Conservation (phyloP, 2,113 vertebrate species). For the Setophaga kirtlandii region DNA sequence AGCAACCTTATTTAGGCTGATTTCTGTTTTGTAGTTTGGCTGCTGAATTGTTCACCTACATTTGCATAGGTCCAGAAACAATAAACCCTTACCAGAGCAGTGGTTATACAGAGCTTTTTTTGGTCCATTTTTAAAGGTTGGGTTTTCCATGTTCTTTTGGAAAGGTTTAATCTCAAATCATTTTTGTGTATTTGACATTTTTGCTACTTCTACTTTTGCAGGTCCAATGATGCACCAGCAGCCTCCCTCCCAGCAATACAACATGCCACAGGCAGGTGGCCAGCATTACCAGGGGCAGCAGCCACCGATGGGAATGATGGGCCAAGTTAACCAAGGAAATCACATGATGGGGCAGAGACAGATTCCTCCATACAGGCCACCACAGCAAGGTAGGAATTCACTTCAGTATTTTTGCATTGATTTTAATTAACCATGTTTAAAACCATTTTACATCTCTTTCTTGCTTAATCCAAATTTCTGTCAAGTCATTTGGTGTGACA, state of each 20-base stretch:
- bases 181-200: not conserved
- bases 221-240: slow-evolving; percentile 99
- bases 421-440: not conserved
- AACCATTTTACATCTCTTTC: not conserved
- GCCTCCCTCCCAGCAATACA: slow-evolving; percentile 94
- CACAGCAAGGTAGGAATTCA: slow-evolving; percentile 90
- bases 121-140: not conserved
- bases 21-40: not conserved
- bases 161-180: not conserved
- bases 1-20: not conserved
- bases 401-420: not conserved
- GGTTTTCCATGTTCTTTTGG: not conserved
- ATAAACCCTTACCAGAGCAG: not conserved
- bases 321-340: slow-evolving; percentile 93
- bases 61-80: not conserved
- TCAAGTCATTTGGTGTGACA: not conserved
- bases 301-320: slow-evolving; percentile 96
- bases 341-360: slow-evolving; percentile 98
- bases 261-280: slow-evolving; percentile 90
- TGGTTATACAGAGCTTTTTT: not conserved
- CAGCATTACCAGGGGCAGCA: slow-evolving; percentile 99
- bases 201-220: slow-evolving; percentile 34
- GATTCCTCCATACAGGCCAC: slow-evolving; percentile 96
- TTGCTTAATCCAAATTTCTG: not conserved
- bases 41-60: not conserved